Conservation (phyloP, 92 coral and sea anemone species). For the Heteractis magnifica region DNA sequence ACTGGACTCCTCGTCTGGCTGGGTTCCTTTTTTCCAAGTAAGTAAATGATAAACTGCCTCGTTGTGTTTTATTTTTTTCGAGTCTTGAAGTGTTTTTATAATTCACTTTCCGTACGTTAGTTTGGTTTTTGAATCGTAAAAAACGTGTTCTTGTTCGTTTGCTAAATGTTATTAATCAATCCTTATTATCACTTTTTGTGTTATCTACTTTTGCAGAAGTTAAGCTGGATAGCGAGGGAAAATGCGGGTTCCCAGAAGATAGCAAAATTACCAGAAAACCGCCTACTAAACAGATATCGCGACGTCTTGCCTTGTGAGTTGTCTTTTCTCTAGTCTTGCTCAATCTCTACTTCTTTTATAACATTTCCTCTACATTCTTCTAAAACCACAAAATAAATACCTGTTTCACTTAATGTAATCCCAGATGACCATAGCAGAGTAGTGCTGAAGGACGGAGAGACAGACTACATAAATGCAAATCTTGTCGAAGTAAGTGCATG, state of each 20-base stretch:
- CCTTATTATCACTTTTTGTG: neutral
- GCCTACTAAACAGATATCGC: slow-evolving; percentile 86
- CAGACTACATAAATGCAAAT: slow-evolving; percentile 94
- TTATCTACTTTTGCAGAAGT: slow-evolving; percentile 45
- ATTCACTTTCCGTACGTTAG: slow-evolving; percentile 14
- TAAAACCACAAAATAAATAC: slow-evolving; percentile 14
- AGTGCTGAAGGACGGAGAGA: slow-evolving; percentile 68
- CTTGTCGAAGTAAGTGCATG: slow-evolving; percentile 78
- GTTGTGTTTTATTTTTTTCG: neutral
- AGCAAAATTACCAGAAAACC: slow-evolving; percentile 86
- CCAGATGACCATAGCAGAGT: slow-evolving; percentile 97
- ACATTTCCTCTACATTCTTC: neutral
- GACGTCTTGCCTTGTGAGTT: slow-evolving; percentile 98
- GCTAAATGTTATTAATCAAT: slow-evolving; percentile 1
- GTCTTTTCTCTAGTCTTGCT: slow-evolving; percentile 20
- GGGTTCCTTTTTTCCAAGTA: slow-evolving; percentile 49
- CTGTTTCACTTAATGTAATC: slow-evolving; percentile 17
- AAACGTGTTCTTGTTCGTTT: slow-evolving; percentile 2
- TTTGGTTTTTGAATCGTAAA: neutral
- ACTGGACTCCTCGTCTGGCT: slow-evolving; percentile 64
- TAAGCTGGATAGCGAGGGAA: slow-evolving; percentile 78
- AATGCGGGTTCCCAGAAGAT: slow-evolving; percentile 79
- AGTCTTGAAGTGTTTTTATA: neutral
- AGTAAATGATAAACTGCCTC: neutral
- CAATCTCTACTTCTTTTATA: neutral